Evolutionary conservation across 2,888 invertebrate genomes (phyloP).

Genomic region (Teleiodes luculella): DNA sequence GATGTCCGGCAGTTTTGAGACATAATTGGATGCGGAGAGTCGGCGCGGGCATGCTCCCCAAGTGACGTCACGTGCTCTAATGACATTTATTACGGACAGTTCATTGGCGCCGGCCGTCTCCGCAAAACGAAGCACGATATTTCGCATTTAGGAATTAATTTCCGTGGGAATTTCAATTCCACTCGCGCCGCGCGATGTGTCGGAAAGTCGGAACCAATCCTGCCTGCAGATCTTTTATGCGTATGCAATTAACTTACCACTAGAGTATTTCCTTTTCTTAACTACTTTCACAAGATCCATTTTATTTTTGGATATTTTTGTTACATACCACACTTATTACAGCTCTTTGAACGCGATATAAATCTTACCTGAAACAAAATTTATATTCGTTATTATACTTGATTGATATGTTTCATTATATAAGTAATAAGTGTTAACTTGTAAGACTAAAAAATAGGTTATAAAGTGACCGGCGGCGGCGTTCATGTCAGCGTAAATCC

Average conservation of each 20-base stretch:
- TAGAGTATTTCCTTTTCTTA: constrained; percentile 18
- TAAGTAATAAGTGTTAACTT: neutral
- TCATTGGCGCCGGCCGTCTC: constrained; percentile 61
- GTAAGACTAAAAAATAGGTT: neutral
- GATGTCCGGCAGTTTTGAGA: constrained; percentile 70
- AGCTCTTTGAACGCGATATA: neutral
- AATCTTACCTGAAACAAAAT: constrained; percentile 20
- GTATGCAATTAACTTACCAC: constrained; percentile 17
- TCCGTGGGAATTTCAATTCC: constrained; percentile 49
- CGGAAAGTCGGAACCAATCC: constrained; percentile 2
- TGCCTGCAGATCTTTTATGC: constrained; percentile 12
- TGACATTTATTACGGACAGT: constrained; percentile 70
- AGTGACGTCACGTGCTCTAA: constrained; percentile 67
- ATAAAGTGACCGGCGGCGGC: constrained; percentile 30
- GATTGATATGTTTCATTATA: neutral
- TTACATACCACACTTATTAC: neutral
- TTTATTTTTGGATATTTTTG: neutral
- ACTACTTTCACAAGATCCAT: neutral
- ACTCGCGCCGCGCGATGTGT: constrained; percentile 13
- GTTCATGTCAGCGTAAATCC: constrained; percentile 47
- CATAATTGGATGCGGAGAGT: constrained; percentile 67
- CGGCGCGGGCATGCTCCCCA: constrained; percentile 54
- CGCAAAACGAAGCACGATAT: constrained; percentile 46
- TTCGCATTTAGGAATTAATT: constrained; percentile 60
- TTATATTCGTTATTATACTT: neutral